phyloP scores from a whole-genome alignment of 2,888 invertebrate genomes.

The Folsomia manolachei region DNA sequence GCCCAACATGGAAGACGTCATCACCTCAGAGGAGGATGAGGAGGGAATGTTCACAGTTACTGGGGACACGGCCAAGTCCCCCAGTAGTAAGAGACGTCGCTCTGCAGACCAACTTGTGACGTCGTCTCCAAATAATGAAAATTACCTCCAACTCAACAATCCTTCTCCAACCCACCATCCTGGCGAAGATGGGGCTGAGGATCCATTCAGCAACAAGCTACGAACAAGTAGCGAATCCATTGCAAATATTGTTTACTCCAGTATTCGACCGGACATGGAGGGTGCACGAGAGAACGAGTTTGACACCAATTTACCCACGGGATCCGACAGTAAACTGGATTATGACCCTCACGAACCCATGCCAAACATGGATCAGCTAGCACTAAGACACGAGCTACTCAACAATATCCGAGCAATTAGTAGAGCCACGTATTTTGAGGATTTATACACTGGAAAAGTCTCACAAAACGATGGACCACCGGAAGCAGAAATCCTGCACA shows the following conservation, averaged over 20 bases:
- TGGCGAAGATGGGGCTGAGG: neutral
- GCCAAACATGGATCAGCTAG: conserved; percentile 41
- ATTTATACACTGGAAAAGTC: conserved; percentile 42
- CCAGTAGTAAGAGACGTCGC: neutral
- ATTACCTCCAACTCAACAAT: neutral
- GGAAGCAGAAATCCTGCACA: conserved; percentile 32
- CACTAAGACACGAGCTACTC: conserved; percentile 45
- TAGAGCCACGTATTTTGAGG: conserved; percentile 45
- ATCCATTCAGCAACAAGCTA: conserved; percentile 8
- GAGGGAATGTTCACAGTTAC: neutral
- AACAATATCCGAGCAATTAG: conserved; percentile 48
- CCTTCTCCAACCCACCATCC: neutral
- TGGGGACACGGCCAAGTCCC: neutral
- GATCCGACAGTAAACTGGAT: conserved; percentile 34
- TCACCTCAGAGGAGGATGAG: neutral
- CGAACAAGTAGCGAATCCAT: conserved; percentile 31
- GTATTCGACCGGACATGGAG: conserved; percentile 28
- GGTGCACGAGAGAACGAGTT: conserved; percentile 1
- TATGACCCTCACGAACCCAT: conserved; percentile 43
- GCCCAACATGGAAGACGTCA: conserved; percentile 14
- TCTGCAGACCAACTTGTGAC: neutral
- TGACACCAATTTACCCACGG: conserved; percentile 34
- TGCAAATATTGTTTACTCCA: conserved; percentile 37
- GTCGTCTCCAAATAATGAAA: neutral
- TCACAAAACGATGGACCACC: conserved; percentile 25